Base-by-base conservation (phyloP, 2,113 vertebrate species). In the Athene cunicularia region DNA sequence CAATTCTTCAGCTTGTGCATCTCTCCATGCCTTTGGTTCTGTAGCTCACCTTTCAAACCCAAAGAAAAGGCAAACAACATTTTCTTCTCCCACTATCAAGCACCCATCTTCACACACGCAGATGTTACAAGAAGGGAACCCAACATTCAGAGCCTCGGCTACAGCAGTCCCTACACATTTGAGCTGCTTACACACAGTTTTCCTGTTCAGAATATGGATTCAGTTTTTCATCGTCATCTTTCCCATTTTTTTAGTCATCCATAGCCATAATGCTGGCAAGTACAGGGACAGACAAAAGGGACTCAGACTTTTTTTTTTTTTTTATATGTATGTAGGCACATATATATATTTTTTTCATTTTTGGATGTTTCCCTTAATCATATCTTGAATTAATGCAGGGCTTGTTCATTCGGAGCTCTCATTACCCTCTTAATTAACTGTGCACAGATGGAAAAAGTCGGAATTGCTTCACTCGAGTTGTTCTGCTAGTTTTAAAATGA, bases 401-500 rank as follows among this genome's bases (percentile, higher is more conserved):
- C 98, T 98, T 98, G 97, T 98, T 98, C 98, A 98, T 98, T 97
- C 98, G 55, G 96, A 98, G 98, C 98, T 98, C 98, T 98, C 98
- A 98, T 98, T 98, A 98, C 98, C 98, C 98, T 98, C 98, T 98
- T 98, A 98, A 98, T 98, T 98, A 98, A 98, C 98, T 98, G 97
- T 94, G 98, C 98, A 98, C 98, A 98, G 98, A 98, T 98, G 98
- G 98, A 98, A 98, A 98, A 98, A 98, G 98, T 98, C 98, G 50
- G 97, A 98, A 98, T 98, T 98, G 98, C 98, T 98, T 98, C 98
- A 98, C 97, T 98, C 18, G 97, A 98, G 98, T 98, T 98, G 98
- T 98, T 98, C 98, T 98, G 98, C 97, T 98, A 97, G 98, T 97
- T 98, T 98, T 97, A 97, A 98, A 98, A 98, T 98, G 98, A 98